A percentile compares a stretch with the other conserved stretches of the same genome.
Evolutionary conservation across 2,113 vertebrate genomes (phyloP).

Genomic region (Piprites chloris): DNA sequence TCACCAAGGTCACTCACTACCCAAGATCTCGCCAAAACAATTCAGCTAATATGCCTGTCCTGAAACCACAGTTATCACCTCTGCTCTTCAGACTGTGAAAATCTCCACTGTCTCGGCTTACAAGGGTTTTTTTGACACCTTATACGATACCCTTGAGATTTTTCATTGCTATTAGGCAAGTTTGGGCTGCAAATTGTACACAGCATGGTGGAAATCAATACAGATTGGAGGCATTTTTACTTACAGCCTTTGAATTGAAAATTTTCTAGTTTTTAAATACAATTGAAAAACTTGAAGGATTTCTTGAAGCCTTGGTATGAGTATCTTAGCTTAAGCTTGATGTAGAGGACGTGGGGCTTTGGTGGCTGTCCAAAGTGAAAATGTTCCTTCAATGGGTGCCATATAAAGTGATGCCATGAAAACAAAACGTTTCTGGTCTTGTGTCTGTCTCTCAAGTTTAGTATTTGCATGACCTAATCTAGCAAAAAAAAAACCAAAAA

Average conservation of each 20-base stretch:
- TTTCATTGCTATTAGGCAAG: neutral
- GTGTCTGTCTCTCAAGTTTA: neutral
- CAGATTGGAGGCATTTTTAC: neutral
- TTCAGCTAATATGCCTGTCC: neutral
- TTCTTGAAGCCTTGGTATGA: neutral
- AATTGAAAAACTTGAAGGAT: neutral
- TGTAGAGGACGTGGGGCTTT: neutral
- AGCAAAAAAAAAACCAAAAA: neutral
- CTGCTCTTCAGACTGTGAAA: neutral
- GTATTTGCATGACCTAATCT: neutral
- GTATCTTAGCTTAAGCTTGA: neutral
- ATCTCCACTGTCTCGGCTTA: neutral
- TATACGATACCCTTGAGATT: neutral
- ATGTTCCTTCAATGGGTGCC: neutral
- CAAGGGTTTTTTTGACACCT: neutral
- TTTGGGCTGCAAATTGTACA: neutral
- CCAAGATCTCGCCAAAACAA: neutral
- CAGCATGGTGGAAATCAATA: neutral
- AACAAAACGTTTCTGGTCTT: neutral
- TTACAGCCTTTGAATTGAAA: neutral
- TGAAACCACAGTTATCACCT: neutral
- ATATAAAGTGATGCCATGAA: neutral
- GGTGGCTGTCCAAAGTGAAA: neutral
- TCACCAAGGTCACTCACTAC: neutral
- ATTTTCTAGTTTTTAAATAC: neutral